Conservation (phyloP, 2,888 invertebrate genomes). For the Pachydiplax longipennis region DNA sequence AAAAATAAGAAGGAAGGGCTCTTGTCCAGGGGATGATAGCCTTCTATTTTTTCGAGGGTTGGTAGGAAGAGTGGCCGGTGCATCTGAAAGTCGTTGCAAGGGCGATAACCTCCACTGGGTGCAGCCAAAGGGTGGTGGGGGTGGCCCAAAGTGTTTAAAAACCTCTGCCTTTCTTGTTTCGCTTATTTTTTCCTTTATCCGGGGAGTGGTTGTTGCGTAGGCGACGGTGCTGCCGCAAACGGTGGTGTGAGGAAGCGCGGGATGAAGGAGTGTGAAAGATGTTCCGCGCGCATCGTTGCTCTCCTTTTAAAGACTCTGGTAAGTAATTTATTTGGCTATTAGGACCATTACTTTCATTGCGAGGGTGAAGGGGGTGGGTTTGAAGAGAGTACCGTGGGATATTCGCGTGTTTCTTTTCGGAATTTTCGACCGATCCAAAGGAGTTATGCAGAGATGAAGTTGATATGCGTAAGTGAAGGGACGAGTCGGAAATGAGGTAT, state of each 20-base stretch:
- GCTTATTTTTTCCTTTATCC: not conserved
- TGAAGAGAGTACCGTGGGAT: not conserved
- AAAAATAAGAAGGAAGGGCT: not conserved
- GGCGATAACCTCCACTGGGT: slow-evolving; percentile 31
- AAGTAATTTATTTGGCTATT: not conserved
- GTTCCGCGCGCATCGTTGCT: not conserved
- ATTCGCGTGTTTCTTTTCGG: not conserved
- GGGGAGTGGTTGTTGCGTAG: not conserved
- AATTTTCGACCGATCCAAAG: not conserved
- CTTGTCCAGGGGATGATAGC: not conserved
- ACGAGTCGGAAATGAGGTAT: not conserved
- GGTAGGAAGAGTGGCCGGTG: slow-evolving; percentile 1
- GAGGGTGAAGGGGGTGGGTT: not conserved
- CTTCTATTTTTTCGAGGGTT: not conserved
- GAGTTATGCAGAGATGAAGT: not conserved
- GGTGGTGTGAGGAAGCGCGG: not conserved
- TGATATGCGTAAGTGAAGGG: not conserved
- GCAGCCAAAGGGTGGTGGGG: not conserved
- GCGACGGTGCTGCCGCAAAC: not conserved
- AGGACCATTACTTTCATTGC: not conserved
- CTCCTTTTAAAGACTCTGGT: not conserved
- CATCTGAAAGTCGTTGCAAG: slow-evolving; percentile 23
- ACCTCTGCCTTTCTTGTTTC: not conserved
- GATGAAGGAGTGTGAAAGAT: not conserved
- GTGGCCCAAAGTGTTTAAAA: not conserved